Evolutionary conservation across 2,797 vertebrate species (phyloP).

Genomic region (Periophthalmus magnuspinnatus): DNA sequence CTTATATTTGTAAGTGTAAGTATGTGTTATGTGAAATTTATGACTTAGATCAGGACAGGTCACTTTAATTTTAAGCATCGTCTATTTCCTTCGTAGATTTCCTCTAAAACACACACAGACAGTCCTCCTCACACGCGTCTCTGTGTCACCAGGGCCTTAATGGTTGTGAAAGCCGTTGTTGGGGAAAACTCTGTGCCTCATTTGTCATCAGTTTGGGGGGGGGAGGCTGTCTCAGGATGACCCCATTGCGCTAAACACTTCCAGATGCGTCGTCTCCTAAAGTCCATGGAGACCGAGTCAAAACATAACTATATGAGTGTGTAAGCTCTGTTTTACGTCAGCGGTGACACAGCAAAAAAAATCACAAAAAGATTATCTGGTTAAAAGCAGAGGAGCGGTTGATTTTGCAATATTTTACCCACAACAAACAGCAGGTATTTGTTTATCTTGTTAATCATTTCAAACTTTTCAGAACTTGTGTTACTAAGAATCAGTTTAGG

Average conservation of each 20-base stretch:
- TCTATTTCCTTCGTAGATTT: background rate
- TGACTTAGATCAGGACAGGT: background rate
- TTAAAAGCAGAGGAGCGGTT: background rate
- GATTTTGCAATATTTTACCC: background rate
- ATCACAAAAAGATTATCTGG: slow-evolving; percentile 38
- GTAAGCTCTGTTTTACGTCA: background rate
- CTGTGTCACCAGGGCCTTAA: background rate
- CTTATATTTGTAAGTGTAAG: too few species aligned
- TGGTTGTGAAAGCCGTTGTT: slow-evolving; percentile 12
- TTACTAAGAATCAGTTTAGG: too few species aligned
- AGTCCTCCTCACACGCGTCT: background rate
- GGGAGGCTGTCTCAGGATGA: slow-evolving; percentile 38
- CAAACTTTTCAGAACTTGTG: too few species aligned
- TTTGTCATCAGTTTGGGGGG: slow-evolving; percentile 8
- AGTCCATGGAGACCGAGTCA: slow-evolving; percentile 23
- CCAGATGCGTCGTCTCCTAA: slow-evolving; percentile 60
- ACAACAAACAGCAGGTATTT: background rate
- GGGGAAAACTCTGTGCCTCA: background rate
- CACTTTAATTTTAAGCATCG: background rate
- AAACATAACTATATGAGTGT: slow-evolving; percentile 13
- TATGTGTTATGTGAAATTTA: background rate
- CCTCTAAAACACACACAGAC: background rate
- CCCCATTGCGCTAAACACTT: slow-evolving; percentile 54
- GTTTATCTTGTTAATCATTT: too few species aligned
- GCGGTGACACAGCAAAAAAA: slow-evolving; percentile 20